Percentiles rank a stretch among this genome's conserved stretches.
Conservation (phyloP, 1,140 invertebrate genomes). For the Papilio polytes region DNA sequence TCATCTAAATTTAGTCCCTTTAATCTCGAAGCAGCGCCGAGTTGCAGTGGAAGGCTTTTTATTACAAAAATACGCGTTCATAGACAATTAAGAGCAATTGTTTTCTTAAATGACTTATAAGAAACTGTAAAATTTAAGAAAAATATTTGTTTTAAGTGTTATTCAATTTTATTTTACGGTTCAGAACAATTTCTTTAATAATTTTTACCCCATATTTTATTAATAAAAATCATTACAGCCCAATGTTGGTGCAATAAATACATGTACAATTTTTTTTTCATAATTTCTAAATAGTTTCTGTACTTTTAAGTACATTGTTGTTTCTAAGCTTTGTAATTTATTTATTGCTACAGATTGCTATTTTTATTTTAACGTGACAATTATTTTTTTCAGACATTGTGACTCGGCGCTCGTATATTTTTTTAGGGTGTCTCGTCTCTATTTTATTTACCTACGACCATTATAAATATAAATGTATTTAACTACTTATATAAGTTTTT, state of each 20-base stretch:
- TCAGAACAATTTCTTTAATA: too few relatives aligned
- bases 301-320: not conserved
- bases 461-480: slow-evolving; percentile 63
- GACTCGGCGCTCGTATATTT: slow-evolving; percentile 67
- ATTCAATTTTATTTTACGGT: too few relatives aligned
- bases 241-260: not conserved
- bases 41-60: slow-evolving; percentile 29
- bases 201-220: not conserved
- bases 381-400: slow-evolving; percentile 44
- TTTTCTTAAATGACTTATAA: not conserved
- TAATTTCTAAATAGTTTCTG: not conserved
- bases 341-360: not conserved
- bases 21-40: slow-evolving; percentile 38
- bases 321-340: not conserved
- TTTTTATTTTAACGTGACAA: slow-evolving; percentile 25
- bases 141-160: not conserved
- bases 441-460: slow-evolving; percentile 55
- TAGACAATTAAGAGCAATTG: not conserved
- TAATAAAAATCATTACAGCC: not conserved
- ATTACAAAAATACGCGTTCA: not conserved
- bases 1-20: slow-evolving; percentile 40
- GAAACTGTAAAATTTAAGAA: not conserved
- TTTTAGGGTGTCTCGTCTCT: slow-evolving; percentile 64
- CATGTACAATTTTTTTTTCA: not conserved
- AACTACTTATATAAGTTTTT: slow-evolving; percentile 68